Base-by-base conservation (phyloP, 2,113 vertebrate species). In the Myiopsitta monachus region DNA sequence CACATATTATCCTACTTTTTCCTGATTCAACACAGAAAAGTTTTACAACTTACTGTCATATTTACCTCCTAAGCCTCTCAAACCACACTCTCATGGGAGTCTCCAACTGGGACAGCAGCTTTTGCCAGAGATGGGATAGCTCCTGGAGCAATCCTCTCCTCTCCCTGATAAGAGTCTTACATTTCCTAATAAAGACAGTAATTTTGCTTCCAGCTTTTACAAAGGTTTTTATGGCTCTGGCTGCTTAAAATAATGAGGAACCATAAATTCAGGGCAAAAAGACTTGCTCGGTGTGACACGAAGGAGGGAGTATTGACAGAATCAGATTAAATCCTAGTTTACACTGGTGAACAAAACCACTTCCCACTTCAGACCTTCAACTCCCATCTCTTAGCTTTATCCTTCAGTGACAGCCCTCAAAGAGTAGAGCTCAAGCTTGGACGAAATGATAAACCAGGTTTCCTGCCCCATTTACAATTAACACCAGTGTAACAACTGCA, bases 211-310 rank as follows among this genome's bases (percentile, higher is more conserved):
- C 81, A 89, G 94, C 66, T 96, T 94, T 94, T 82, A 96, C 86
- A 96, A 95, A 96, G 90, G 69, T 95, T 96, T 94, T 96, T 94
- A 96, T 73, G 87, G 86, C 59, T 76, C 70, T 49, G 38, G 66
- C 62, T 93, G 77, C 83, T 95, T 97, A 96, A 96, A 95, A 96
- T 94, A 95, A 96, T 96, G 88, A 96, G 91, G 74, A 91, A 47
- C 6, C 12, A 69, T 92, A 97, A 96, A 96, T 96, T 87, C 86
- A 94, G 77, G 87, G 77, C 95, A 89, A 84, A 93, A 69, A 84
- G 80, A 88, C 52, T 82, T 51, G 73, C 73, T 63, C 10, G 28
- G 76, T 33, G 63, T 62, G 88, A 93, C 73, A 95, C 2, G 0
- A 49, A 61, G 83, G 76, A 90, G 79, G 51, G 62, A 91, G 28